Conservation (phyloP, 1,140 invertebrate species). For the Alviniconcha marisindica region DNA sequence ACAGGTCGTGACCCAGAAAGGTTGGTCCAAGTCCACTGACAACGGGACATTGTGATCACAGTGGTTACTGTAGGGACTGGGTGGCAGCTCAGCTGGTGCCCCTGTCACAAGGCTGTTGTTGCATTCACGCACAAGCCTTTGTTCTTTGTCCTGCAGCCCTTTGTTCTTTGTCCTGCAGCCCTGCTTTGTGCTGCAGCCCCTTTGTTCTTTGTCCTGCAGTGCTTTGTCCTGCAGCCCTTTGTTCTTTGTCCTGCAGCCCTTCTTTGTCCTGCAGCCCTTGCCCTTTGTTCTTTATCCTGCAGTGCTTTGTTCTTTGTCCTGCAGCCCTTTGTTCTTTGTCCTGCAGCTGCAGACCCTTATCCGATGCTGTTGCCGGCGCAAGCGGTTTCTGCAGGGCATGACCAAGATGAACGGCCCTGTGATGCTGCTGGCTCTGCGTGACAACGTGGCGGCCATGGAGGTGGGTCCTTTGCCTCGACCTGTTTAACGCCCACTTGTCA, state of each 20-base stretch:
- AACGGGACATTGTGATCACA: no score
- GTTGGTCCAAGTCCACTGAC: no score
- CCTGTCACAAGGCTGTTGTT: no score
- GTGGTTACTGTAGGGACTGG: no score
- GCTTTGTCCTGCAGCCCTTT: no score
- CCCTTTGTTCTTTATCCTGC: conserved; percentile 14
- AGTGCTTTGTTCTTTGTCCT: conserved; percentile 19
- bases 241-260: conserved; percentile 77
- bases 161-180: conserved; percentile 77
- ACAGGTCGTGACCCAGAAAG: no score
- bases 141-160: conserved; percentile 19
- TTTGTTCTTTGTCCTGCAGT: conserved; percentile 73
- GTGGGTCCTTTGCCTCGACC: no score
- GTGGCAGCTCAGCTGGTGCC: no score
- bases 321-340: conserved; percentile 37
- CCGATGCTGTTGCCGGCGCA: conserved; percentile 87
- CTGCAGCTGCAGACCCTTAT: conserved; percentile 84
- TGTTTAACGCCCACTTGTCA: no score
- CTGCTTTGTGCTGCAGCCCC: conserved; percentile 82
- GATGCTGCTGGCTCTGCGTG: conserved; percentile 85
- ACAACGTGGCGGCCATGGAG: conserved; percentile 79
- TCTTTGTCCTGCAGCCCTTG: no score
- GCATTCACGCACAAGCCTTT: no score
- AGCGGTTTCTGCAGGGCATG: conserved; percentile 85
- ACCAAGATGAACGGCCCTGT: conserved; percentile 85